Evolutionary conservation across 2,888 invertebrate species (phyloP).

Genomic region (Cryptocephalus moraei): DNA sequence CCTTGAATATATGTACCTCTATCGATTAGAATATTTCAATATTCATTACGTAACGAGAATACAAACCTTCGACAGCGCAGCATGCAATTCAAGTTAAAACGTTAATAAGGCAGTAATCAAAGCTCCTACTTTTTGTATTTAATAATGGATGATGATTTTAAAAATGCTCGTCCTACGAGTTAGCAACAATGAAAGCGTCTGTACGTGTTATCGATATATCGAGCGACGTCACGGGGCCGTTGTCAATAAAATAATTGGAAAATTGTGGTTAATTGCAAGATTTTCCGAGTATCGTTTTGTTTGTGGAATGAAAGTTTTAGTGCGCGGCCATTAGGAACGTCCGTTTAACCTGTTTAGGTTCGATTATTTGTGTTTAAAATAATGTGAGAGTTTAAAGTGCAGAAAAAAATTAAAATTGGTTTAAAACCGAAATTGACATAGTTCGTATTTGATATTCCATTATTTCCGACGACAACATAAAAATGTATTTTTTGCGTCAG

Average conservation of each 20-base stretch:
- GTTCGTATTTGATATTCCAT: background rate
- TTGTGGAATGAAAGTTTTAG: too few relatives aligned
- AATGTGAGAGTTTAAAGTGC: too few relatives aligned
- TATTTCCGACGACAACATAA: background rate
- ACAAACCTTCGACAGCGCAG: constrained; percentile 6
- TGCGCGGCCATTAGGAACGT: too few relatives aligned
- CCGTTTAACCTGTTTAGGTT: too few relatives aligned
- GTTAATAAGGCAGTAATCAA: constrained; percentile 20
- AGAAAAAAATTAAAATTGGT: too few relatives aligned
- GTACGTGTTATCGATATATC: background rate
- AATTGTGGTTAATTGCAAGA: constrained; percentile 15
- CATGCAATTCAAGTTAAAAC: constrained; percentile 14
- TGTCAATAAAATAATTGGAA: constrained; percentile 15
- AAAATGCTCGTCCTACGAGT: background rate
- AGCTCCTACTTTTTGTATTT: constrained; percentile 14
- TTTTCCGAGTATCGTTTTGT: constrained; percentile 11
- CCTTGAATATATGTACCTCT: background rate
- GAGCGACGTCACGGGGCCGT: constrained; percentile 3
- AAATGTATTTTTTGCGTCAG: too few relatives aligned
- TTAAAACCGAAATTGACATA: background rate
- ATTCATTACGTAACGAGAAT: constrained; percentile 11
- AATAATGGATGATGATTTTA: constrained; percentile 5
- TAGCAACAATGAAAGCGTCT: background rate
- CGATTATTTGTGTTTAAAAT: too few relatives aligned
- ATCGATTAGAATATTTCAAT: constrained; percentile 11